Evolutionary conservation across 2,888 invertebrate species (phyloP), one percentile per base, ranked within the genome.

Genomic region (Cerastis leucographa): DNA sequence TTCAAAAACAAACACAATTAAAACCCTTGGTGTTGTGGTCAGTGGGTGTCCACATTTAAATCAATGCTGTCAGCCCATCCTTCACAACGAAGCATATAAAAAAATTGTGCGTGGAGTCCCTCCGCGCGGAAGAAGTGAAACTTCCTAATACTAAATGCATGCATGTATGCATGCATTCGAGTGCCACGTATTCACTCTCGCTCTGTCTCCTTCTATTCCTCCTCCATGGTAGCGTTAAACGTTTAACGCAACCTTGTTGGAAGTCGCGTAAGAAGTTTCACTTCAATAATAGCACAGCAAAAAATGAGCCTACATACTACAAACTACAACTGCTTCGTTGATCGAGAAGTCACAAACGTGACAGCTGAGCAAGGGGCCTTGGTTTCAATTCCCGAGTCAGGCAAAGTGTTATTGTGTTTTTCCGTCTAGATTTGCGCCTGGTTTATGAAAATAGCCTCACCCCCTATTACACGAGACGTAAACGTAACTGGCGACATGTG

Each of bases 1-100:
- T 40, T 14, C 22, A 49, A 68, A 75, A 62, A 80, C 46, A 72
- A 62, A 46, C 62, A 25, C 35, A 35, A 59, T 65, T 65, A 17
- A 40, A 74, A 65, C 61, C 35, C n/a, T 61, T 29, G 35, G n/a
- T 42, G 14, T n/a, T 29, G 35, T 79, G 25, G 29, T n/a, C n/a
- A 42, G 64, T 42, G n/a, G 42, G 25, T 35, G 8, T 40, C 9
- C 14, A 22, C 25, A 56, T 44, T 44, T 49, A n/a, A 71, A 71
- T 29, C n/a, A 35, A 12, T 22, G 17, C 35, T 44, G 35, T 61
- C 29, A 42, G 17, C 11, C 11, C 9, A 29, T 40, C 6, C n/a
- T 40, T 29, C 12, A 46, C 1, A 80, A 35, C 9, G 6, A 17
- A 42, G 19, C 35, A 5, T n/a, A 56, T 40, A 29, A 25, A n/a